phyloP scores from a whole-genome alignment of 2,113 vertebrate species.

The Mesocricetus auratus region DNA sequence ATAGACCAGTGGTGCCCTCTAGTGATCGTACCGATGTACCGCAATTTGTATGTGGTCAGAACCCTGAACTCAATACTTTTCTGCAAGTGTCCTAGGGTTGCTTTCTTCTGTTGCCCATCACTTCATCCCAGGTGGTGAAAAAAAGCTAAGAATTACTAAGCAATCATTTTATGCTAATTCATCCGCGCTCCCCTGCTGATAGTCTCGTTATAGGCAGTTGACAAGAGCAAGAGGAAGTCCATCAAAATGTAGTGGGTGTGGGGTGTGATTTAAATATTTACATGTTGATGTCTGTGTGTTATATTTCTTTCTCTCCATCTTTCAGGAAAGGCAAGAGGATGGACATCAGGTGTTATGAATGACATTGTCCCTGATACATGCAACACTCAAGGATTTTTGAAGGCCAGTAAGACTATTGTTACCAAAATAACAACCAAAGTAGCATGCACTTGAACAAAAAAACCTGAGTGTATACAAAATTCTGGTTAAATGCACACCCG shows the following conservation, averaged over 20 bases:
- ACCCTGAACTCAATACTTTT: neutral
- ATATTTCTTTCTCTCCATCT: neutral
- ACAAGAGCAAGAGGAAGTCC: neutral
- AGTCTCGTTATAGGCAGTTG: neutral
- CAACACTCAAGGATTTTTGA: conserved; percentile 8
- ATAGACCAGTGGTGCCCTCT: neutral
- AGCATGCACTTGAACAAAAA: neutral
- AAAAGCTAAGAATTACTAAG: neutral
- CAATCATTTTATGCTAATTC: too few species aligned
- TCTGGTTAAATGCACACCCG: neutral
- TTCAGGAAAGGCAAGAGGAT: neutral
- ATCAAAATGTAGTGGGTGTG: neutral
- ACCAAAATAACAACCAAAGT: neutral
- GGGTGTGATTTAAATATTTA: neutral
- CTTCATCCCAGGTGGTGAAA: neutral
- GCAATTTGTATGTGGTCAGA: neutral
- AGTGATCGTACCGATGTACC: neutral
- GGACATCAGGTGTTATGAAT: neutral
- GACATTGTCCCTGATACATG: neutral
- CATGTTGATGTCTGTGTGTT: neutral
- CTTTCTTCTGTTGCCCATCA: neutral
- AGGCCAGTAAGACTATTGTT: neutral
- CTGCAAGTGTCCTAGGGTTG: neutral
- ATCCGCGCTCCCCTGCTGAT: neutral
- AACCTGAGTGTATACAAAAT: neutral